Percentiles rank a stretch among this genome's conserved stretches.
Evolutionary conservation across 2,888 invertebrate genomes (phyloP).

Genomic region (Pherbina coryleti): DNA sequence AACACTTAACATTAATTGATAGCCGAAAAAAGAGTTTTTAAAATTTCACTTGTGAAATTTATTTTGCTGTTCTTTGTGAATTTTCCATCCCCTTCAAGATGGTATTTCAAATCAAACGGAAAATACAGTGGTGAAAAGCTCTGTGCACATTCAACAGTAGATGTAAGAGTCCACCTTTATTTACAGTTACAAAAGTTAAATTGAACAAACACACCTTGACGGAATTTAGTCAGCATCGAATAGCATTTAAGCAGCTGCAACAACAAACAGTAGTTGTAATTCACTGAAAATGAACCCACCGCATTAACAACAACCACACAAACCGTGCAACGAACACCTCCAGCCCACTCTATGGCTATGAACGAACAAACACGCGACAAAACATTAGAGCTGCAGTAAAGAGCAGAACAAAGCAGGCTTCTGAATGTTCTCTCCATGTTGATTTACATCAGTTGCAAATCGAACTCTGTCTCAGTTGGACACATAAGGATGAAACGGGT

Average conservation of each 20-base stretch:
- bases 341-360: not conserved
- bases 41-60: no score
- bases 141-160: not conserved
- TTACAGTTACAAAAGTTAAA: not conserved
- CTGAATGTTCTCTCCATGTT: not conserved
- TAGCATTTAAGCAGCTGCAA: no score
- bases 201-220: not conserved
- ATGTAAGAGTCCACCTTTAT: not conserved
- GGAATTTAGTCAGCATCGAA: not conserved
- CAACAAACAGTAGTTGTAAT: no score
- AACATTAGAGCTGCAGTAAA: slow-evolving; percentile 3
- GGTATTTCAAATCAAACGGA: not conserved
- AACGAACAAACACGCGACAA: not conserved
- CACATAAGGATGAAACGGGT: not conserved
- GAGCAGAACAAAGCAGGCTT: not conserved
- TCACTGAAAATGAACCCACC: no score
- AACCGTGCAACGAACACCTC: not conserved
- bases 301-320: not conserved
- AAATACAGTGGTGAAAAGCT: not conserved
- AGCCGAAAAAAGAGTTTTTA: no score
- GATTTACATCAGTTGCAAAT: slow-evolving; percentile 49
- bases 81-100: no score
- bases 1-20: no score
- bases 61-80: no score
- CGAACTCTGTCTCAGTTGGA: slow-evolving; percentile 35